phyloP scores from a whole-genome alignment of 2,888 invertebrate species.

The Invenusta paracnida region DNA sequence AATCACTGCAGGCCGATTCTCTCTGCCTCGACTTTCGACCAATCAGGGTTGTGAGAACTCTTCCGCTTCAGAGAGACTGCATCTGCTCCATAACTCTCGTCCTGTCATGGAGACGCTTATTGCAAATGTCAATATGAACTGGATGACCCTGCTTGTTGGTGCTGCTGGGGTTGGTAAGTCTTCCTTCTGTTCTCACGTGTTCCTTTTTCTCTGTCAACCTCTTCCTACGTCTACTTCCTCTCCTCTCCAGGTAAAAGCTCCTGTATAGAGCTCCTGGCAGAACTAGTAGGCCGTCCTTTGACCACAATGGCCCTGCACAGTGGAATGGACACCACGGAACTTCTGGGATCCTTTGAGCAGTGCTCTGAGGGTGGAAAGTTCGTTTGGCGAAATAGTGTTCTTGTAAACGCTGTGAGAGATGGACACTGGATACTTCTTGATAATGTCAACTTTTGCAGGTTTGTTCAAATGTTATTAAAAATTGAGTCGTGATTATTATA shows the following conservation, averaged over 20 bases:
- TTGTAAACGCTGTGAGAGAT: slow-evolving; percentile 60
- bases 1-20: neutral
- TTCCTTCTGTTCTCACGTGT: neutral
- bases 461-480: too few relatives aligned
- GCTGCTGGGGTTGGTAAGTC: slow-evolving; percentile 26
- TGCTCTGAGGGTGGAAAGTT: slow-evolving; percentile 55
- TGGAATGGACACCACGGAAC: slow-evolving; percentile 86
- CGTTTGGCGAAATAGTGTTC: slow-evolving; percentile 63
- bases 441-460: slow-evolving; percentile 84
- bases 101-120: neutral
- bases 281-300: slow-evolving; percentile 71
- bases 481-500: neutral
- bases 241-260: slow-evolving; percentile 76
- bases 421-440: slow-evolving; percentile 64
- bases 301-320: slow-evolving; percentile 77
- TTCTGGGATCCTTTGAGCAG: slow-evolving; percentile 96
- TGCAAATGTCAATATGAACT: slow-evolving; percentile 62
- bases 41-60: too few relatives aligned
- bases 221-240: too few relatives aligned
- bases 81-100: neutral
- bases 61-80: neutral
- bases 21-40: neutral
- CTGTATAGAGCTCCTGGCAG: slow-evolving; percentile 72
- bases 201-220: neutral
- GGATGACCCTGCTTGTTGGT: slow-evolving; percentile 80